These are phyloP conservation scores for Chrysotoxum bicinctum DNA, from an alignment of 2,888 invertebrate genomes.

Conservation along the genomic window DNA sequence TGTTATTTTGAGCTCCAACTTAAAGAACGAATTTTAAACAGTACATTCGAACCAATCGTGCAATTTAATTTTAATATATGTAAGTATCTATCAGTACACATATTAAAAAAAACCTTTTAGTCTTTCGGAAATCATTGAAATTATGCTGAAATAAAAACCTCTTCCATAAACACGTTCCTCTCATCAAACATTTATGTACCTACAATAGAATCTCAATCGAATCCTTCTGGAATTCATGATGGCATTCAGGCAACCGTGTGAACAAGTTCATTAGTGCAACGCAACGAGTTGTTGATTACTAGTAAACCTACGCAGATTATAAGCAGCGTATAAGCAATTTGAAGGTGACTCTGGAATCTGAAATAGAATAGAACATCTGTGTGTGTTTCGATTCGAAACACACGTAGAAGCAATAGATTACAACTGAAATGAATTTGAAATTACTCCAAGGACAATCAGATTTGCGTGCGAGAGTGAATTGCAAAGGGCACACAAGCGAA, in stretches of 20 bases:
- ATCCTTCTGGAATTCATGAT: conserved; percentile 25
- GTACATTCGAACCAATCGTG: no score
- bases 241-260: conserved; percentile 45
- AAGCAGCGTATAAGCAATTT: conserved; percentile 5
- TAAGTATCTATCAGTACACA: no score
- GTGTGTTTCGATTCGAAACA: conserved; percentile 16
- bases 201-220: neutral
- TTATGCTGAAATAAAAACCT: neutral
- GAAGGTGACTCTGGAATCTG: neutral
- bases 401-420: conserved; percentile 17
- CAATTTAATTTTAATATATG: no score
- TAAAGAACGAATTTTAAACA: no score
- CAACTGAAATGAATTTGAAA: conserved; percentile 40
- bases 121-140: neutral
- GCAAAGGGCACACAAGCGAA: neutral
- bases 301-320: conserved; percentile 9
- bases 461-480: conserved; percentile 8
- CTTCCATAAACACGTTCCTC: neutral
- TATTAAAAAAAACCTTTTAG: no score
- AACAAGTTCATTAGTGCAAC: conserved; percentile 63
- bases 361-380: conserved; percentile 19
- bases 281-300: conserved; percentile 53
- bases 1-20: no score
- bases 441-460: conserved; percentile 24
- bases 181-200: neutral